These are phyloP conservation scores for Ditylenchus dipsaci DNA, from an alignment of 1,140 invertebrate genomes.

Conservation along the genomic window DNA sequence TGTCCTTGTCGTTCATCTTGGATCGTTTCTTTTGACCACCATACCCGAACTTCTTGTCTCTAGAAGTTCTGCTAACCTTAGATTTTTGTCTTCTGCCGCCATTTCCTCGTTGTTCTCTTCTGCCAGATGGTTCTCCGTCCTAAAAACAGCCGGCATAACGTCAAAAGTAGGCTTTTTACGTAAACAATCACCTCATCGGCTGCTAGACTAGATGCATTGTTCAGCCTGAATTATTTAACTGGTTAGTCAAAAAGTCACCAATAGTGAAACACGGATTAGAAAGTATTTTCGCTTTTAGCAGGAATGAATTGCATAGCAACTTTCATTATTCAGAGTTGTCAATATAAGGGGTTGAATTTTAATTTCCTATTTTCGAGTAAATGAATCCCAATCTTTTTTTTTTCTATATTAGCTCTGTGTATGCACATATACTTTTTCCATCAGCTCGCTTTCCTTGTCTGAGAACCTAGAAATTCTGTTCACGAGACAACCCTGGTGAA, in stretches of 20 bases:
- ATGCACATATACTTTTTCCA: too few relatives aligned
- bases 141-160: not conserved
- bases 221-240: not conserved
- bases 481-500: too few relatives aligned
- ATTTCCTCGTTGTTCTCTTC: not conserved
- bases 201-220: not conserved
- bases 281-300: too few relatives aligned
- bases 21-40: constrained; percentile 86
- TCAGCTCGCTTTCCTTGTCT: too few relatives aligned
- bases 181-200: not conserved
- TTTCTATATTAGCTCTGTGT: too few relatives aligned
- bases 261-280: too few relatives aligned
- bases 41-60: constrained; percentile 85
- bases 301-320: too few relatives aligned
- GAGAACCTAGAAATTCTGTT: too few relatives aligned
- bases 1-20: constrained; percentile 81
- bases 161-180: not conserved
- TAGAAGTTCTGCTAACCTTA: constrained; percentile 37
- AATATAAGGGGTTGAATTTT: too few relatives aligned
- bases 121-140: not conserved
- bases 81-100: not conserved
- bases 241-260: not conserved
- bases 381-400: too few relatives aligned
- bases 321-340: too few relatives aligned
- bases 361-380: too few relatives aligned